Evolutionary conservation across 1,140 invertebrate genomes (phyloP).

Genomic region (Notospermus geniculatus): DNA sequence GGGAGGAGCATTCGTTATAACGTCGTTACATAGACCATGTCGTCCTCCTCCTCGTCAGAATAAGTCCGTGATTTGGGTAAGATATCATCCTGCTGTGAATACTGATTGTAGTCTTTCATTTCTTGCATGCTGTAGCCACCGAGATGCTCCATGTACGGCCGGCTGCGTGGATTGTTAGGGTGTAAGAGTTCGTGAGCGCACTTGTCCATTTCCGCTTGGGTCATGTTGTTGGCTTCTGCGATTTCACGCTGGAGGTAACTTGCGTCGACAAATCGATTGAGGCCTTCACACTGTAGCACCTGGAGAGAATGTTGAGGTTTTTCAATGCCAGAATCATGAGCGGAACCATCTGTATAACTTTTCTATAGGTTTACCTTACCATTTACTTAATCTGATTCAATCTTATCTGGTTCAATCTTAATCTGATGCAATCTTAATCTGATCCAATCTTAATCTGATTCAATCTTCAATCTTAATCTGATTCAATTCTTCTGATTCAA

Average conservation of each 20-base stretch:
- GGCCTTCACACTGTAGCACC: slow-evolving; percentile 88
- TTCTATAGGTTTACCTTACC: too few species aligned
- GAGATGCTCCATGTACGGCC: slow-evolving; percentile 37
- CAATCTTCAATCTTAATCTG: too few species aligned
- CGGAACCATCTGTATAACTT: too few species aligned
- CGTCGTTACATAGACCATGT: slow-evolving; percentile 40
- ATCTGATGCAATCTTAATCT: too few species aligned
- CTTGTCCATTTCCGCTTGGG: slow-evolving; percentile 89
- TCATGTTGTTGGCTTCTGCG: slow-evolving; percentile 94
- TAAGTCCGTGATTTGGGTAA: not conserved
- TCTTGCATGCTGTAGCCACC: slow-evolving; percentile 39
- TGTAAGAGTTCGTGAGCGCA: slow-evolving; percentile 71
- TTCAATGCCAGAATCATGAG: too few species aligned
- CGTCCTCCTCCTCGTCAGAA: slow-evolving; percentile 21
- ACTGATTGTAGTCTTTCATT: slow-evolving; percentile 46
- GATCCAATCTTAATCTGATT: too few species aligned
- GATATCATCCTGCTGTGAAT: slow-evolving; percentile 22
- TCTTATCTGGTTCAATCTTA: too few species aligned
- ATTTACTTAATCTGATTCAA: too few species aligned
- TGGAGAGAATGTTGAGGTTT: too few species aligned
- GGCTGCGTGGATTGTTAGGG: slow-evolving; percentile 9
- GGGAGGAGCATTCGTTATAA: slow-evolving; percentile 32
- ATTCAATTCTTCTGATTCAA: too few species aligned
- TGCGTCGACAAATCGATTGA: slow-evolving; percentile 89
- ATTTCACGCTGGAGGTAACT: slow-evolving; percentile 89